Evolutionary conservation across 2,113 vertebrate genomes (phyloP).

Genomic region (Indri indri): DNA sequence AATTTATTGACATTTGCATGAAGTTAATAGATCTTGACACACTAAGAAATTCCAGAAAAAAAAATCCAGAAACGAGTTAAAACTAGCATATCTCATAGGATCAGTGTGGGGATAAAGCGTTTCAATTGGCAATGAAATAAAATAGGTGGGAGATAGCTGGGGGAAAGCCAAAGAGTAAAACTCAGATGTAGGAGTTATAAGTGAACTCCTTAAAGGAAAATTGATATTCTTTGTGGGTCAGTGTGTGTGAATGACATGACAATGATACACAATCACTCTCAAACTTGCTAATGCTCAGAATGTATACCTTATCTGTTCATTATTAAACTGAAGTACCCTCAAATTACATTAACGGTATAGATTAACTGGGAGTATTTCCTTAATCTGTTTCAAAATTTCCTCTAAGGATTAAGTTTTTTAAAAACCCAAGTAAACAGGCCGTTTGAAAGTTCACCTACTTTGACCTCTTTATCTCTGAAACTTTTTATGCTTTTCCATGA

Average conservation of each 20-base stretch:
- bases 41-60: not conserved
- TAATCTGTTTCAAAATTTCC: not conserved
- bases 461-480: not conserved
- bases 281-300: not conserved
- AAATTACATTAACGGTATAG: not conserved
- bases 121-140: not conserved
- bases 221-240: not conserved
- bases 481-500: not conserved
- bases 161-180: not conserved
- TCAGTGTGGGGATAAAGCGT: not conserved
- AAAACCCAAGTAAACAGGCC: not conserved
- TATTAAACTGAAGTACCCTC: not conserved
- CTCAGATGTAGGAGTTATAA: not conserved
- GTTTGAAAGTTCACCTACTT: not conserved
- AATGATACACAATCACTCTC: not conserved
- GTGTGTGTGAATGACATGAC: not conserved
- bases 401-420: not conserved
- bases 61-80: not conserved
- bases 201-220: not conserved
- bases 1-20: constrained; percentile 36
- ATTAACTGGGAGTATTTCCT: not conserved
- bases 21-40: constrained; percentile 39
- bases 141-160: not conserved
- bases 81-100: not conserved
- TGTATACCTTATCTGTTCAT: not conserved